A percentile compares a stretch with the other conserved stretches of the same genome.
Evolutionary conservation across 1,140 invertebrate species (phyloP).

Genomic region (Lordiphosa mommai): DNA sequence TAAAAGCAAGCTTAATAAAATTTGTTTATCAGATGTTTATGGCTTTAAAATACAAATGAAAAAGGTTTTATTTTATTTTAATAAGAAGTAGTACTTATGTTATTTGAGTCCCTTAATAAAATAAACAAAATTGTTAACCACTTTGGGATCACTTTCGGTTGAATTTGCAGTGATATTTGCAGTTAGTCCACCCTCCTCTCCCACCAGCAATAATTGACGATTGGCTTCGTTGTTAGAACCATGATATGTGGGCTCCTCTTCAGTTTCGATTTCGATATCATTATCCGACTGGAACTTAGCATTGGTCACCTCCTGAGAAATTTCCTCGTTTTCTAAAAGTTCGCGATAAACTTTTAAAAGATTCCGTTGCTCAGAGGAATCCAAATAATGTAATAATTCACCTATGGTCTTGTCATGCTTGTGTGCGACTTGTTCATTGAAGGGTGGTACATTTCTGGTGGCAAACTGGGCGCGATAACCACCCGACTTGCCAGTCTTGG

Average conservation of each 20-base stretch:
- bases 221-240: neutral
- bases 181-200: neutral
- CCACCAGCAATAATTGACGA: slow-evolving; percentile 20
- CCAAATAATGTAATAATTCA: slow-evolving; percentile 45
- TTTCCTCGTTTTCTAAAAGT: slow-evolving; percentile 22
- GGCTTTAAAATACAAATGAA: too few species aligned
- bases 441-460: slow-evolving; percentile 45
- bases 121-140: slow-evolving; percentile 41
- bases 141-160: neutral
- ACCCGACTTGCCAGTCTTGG: slow-evolving; percentile 23
- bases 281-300: neutral
- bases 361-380: slow-evolving; percentile 47
- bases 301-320: slow-evolving; percentile 5
- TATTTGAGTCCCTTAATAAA: slow-evolving; percentile 52
- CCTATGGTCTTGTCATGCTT: slow-evolving; percentile 57
- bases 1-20: too few species aligned
- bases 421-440: slow-evolving; percentile 38
- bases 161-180: neutral
- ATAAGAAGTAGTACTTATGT: neutral
- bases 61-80: too few species aligned
- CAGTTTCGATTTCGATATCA: slow-evolving; percentile 17
- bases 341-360: slow-evolving; percentile 42
- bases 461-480: slow-evolving; percentile 45
- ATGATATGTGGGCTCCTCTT: neutral
- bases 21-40: too few species aligned